phyloP scores from a whole-genome alignment of 1,140 invertebrate species.

The Aphidius gifuensis region DNA sequence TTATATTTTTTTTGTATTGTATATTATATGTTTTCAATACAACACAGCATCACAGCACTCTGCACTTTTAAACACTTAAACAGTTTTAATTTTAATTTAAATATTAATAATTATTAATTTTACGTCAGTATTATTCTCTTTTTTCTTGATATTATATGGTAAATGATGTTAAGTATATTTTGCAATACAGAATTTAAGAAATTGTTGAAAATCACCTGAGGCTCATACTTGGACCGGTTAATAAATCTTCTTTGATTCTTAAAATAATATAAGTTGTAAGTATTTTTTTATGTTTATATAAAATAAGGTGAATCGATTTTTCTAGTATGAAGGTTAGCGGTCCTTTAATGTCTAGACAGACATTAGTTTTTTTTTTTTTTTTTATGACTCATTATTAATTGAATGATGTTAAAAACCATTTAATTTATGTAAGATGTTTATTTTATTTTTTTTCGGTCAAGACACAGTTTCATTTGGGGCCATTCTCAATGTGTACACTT shows the following conservation, averaged over 20 bases:
- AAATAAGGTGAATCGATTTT: too few species aligned
- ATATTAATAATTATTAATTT: too few species aligned
- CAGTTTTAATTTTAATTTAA: background rate
- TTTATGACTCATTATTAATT: background rate
- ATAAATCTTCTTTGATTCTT: constrained; percentile 10
- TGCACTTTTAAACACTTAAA: too few species aligned
- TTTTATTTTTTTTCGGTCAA: constrained; percentile 17
- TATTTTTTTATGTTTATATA: too few species aligned
- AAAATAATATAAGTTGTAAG: too few species aligned
- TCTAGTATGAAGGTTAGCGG: too few species aligned
- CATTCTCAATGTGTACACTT: constrained; percentile 34
- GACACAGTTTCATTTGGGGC: constrained; percentile 20
- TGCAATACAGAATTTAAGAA: constrained; percentile 15
- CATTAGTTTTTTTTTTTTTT: background rate
- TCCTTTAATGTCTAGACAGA: background rate
- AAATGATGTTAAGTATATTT: background rate
- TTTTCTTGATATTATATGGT: too few species aligned
- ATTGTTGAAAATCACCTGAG: background rate
- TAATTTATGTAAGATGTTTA: constrained; percentile 6
- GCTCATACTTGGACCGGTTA: constrained; percentile 7
- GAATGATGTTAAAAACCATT: background rate
- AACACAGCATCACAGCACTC: too few species aligned
- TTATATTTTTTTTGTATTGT: too few species aligned
- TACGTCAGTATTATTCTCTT: too few species aligned
- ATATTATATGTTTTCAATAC: too few species aligned